Evolutionary conservation across 2,797 vertebrate species (phyloP).

Genomic region (Poecilia velifera): DNA sequence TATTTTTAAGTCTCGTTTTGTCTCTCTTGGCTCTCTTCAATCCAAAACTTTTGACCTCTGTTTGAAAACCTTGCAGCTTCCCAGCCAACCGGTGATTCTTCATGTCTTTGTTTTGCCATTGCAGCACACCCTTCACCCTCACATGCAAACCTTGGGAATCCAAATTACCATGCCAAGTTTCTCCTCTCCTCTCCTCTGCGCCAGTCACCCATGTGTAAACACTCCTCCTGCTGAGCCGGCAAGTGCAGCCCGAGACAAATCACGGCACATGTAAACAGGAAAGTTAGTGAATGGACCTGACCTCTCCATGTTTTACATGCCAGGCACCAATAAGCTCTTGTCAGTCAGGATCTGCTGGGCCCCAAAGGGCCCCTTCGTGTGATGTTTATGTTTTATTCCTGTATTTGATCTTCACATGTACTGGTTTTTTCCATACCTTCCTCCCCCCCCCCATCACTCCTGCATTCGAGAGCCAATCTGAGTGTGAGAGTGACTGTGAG

Average conservation of each 20-base stretch:
- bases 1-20: not conserved
- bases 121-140: constrained; percentile 13
- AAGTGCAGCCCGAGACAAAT: constrained; percentile 49
- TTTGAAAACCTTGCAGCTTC: constrained; percentile 13
- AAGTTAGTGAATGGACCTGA: constrained; percentile 66
- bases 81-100: constrained; percentile 5
- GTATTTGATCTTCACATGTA: constrained; percentile 55
- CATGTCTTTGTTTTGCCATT: constrained; percentile 12
- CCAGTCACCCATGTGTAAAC: constrained; percentile 69
- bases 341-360: constrained; percentile 61
- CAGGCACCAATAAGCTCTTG: constrained; percentile 58
- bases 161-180: constrained; percentile 18
- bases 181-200: constrained; percentile 29
- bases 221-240: constrained; percentile 31
- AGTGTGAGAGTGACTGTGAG: constrained; percentile 51
- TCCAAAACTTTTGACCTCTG: not conserved
- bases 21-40: not conserved
- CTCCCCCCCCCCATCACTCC: not conserved
- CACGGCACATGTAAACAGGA: constrained; percentile 73
- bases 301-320: constrained; percentile 57
- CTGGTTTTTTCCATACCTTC: constrained; percentile 20
- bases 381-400: constrained; percentile 62
- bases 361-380: constrained; percentile 30
- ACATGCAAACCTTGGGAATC: constrained; percentile 42
- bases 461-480: constrained; percentile 31